These are phyloP conservation scores for Laticauda colubrina DNA, from an alignment of 2,113 vertebrate genomes.

Conservation along the genomic window DNA sequence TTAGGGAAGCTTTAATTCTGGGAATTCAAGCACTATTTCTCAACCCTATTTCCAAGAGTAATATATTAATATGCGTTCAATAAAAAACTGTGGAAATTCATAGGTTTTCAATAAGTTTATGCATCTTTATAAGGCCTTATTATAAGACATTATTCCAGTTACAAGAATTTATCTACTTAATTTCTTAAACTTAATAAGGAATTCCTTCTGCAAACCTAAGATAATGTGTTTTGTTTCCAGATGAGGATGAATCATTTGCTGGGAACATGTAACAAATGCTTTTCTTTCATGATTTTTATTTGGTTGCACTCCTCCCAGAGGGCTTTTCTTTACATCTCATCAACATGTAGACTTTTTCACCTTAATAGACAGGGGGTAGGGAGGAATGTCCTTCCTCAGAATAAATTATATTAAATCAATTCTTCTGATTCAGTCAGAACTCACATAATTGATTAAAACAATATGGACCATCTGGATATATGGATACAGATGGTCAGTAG, in stretches of 20 bases:
- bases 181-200: not conserved
- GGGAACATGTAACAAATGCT: no score
- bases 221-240: not conserved
- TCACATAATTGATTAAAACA: not conserved
- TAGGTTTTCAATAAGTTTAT: not conserved
- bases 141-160: not conserved
- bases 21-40: constrained; percentile 60
- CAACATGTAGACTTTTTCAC: not conserved
- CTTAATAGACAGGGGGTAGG: not conserved
- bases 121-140: not conserved
- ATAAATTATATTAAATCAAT: not conserved
- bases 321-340: not conserved
- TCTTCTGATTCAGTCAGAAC: not conserved
- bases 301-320: not conserved
- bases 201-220: not conserved
- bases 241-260: not conserved
- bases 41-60: constrained; percentile 42
- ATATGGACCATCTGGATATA: not conserved
- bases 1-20: constrained; percentile 55
- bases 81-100: not conserved
- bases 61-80: constrained; percentile 24
- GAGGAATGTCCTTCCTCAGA: not conserved
- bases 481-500: not conserved
- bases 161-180: no score
- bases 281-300: not conserved